Evolutionary conservation across 2,113 vertebrate species (phyloP).

Genomic region (Toxotes chatareus): DNA sequence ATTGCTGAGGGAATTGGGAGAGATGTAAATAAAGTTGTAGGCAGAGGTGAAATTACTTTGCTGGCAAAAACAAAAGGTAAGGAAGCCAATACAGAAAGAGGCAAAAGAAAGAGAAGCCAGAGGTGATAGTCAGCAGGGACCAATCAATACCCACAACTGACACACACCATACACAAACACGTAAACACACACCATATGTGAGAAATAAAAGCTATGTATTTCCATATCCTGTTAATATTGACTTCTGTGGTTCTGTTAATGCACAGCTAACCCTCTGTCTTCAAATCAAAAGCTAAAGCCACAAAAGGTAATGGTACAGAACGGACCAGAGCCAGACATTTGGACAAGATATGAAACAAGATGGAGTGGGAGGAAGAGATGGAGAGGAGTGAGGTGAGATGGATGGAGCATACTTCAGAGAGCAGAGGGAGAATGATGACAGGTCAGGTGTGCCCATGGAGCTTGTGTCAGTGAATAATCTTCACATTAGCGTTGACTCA

Average conservation of each 20-base stretch:
- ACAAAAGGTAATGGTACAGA: slow-evolving; percentile 24
- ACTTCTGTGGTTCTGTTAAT: background rate
- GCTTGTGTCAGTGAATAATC: slow-evolving; percentile 73
- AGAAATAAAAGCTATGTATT: slow-evolving; percentile 2
- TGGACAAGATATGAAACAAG: slow-evolving; percentile 38
- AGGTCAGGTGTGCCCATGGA: slow-evolving; percentile 68
- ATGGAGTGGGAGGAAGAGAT: slow-evolving; percentile 25
- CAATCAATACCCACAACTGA: slow-evolving; percentile 31
- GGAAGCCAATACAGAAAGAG: slow-evolving; percentile 2
- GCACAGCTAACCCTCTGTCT: background rate
- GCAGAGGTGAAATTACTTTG: slow-evolving; percentile 76
- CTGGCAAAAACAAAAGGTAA: slow-evolving; percentile 50
- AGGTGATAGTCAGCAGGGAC: slow-evolving; percentile 32
- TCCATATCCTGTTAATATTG: background rate
- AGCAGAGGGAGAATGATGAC: slow-evolving; percentile 64
- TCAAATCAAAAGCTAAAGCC: slow-evolving; percentile 1
- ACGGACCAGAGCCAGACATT: slow-evolving; percentile 22
- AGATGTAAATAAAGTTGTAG: slow-evolving; percentile 83
- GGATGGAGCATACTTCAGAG: slow-evolving; percentile 59
- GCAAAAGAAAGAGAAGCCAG: slow-evolving; percentile 19
- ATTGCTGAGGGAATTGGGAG: slow-evolving; percentile 77
- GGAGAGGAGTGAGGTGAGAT: slow-evolving; percentile 53
- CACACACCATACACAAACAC: background rate
- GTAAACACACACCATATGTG: background rate
- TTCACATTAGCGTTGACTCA: slow-evolving; percentile 61